These are phyloP conservation scores for Acanthopleura granulata DNA, from an alignment of 2,888 invertebrate genomes.

Conservation along the genomic window DNA sequence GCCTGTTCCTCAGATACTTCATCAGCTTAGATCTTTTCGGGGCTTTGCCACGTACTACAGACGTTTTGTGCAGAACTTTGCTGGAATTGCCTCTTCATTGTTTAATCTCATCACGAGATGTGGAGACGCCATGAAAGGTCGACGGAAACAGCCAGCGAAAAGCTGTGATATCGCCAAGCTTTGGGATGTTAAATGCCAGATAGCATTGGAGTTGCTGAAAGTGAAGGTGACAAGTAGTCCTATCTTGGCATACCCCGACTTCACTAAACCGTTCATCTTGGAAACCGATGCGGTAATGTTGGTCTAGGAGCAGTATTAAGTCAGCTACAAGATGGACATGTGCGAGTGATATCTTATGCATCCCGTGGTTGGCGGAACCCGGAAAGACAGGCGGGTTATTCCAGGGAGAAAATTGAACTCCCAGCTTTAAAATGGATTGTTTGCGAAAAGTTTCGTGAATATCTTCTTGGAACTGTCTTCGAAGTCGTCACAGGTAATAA, in stretches of 20 bases:
- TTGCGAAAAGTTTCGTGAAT: slow-evolving; percentile 30
- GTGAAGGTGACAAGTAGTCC: slow-evolving; percentile 27
- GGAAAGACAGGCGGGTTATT: slow-evolving; percentile 27
- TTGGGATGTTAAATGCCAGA: slow-evolving; percentile 28
- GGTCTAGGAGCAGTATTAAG: slow-evolving; percentile 31
- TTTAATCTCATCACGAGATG: not conserved
- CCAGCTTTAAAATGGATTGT: slow-evolving; percentile 37
- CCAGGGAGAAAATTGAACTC: slow-evolving; percentile 33
- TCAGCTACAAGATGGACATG: slow-evolving; percentile 25
- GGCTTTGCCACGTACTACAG: slow-evolving; percentile 6
- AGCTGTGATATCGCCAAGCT: not conserved
- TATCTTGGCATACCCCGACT: slow-evolving; percentile 31
- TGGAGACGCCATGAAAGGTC: not conserved
- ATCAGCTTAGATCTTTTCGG: not conserved
- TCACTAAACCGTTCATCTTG: slow-evolving; percentile 22
- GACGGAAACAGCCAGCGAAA: not conserved
- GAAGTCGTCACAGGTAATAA: slow-evolving; percentile 28
- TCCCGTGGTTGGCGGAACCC: slow-evolving; percentile 23
- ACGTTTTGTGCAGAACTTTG: not conserved
- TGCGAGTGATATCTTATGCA: slow-evolving; percentile 32
- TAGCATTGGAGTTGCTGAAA: slow-evolving; percentile 30
- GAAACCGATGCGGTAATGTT: slow-evolving; percentile 26
- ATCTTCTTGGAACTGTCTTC: slow-evolving; percentile 27
- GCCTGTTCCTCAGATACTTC: not conserved
- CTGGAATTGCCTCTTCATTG: not conserved